phyloP scores from a whole-genome alignment of 2,797 vertebrate species.

The Tapirus indicus region DNA sequence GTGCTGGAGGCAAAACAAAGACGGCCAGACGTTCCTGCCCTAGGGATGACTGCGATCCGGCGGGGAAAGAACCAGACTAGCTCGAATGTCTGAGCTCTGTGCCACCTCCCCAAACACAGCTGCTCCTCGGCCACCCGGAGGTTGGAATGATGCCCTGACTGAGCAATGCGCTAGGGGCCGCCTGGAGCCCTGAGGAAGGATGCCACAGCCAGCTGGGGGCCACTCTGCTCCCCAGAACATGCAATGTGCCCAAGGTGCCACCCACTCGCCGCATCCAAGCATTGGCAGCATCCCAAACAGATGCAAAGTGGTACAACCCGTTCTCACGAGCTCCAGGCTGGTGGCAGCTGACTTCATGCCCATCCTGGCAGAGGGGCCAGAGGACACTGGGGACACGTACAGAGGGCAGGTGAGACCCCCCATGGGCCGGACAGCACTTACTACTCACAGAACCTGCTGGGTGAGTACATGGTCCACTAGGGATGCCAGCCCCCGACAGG shows the following conservation, averaged over 20 bases:
- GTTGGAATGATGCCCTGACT: fast-evolving
- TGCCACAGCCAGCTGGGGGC: fast-evolving
- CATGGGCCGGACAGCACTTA: neutral
- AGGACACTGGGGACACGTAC: neutral
- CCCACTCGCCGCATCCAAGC: neutral
- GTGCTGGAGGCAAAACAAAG: neutral
- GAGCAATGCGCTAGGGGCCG: neutral
- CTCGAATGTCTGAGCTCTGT: fast-evolving
- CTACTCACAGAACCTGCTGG: neutral
- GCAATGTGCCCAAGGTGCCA: neutral
- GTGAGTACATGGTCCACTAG: fast-evolving
- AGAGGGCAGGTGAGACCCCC: neutral
- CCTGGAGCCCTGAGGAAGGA: neutral
- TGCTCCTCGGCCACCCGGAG: neutral
- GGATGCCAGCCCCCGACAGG: fast-evolving
- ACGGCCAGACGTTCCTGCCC: neutral
- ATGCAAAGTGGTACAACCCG: neutral
- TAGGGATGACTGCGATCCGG: fast-evolving
- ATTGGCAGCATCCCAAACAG: neutral
- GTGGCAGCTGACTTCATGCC: neutral
- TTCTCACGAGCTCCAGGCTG: neutral
- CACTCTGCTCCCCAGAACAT: neutral
- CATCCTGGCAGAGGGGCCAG: neutral
- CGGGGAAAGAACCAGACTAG: neutral
- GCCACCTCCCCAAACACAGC: neutral